A percentile compares a stretch with the other conserved stretches of the same genome.
Conservation (phyloP, 2,113 vertebrate species). For the Cinclus mexicanus region DNA sequence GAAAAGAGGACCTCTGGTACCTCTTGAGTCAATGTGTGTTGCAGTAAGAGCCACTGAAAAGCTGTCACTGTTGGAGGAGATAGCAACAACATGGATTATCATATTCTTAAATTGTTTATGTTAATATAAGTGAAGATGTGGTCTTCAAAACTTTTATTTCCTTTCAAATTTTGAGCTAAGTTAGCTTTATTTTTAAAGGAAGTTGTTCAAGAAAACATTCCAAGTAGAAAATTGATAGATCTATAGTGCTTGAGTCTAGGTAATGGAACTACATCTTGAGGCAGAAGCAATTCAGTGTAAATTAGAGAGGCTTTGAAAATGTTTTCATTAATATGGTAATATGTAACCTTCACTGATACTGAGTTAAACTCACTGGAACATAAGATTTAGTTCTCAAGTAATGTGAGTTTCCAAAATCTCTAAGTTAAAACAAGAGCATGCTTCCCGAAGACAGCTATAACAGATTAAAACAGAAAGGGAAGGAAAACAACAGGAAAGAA, state of each 20-base stretch:
- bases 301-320: neutral
- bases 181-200: neutral
- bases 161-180: neutral
- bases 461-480: neutral
- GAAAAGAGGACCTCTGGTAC: neutral
- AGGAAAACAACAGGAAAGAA: neutral
- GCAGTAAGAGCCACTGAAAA: neutral
- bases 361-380: neutral
- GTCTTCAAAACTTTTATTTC: neutral
- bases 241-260: neutral
- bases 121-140: neutral
- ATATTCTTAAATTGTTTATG: neutral
- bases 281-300: neutral
- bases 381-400: neutral
- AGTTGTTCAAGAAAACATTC: neutral
- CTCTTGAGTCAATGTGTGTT: neutral
- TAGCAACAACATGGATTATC: neutral
- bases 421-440: neutral
- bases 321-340: neutral
- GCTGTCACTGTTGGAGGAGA: neutral
- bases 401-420: neutral
- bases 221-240: neutral
- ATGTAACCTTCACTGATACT: neutral
- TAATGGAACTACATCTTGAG: neutral
- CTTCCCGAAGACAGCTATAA: neutral